Evolutionary conservation across 2,113 vertebrate species (phyloP).

Genomic region (Sakesphorus luctuosus): DNA sequence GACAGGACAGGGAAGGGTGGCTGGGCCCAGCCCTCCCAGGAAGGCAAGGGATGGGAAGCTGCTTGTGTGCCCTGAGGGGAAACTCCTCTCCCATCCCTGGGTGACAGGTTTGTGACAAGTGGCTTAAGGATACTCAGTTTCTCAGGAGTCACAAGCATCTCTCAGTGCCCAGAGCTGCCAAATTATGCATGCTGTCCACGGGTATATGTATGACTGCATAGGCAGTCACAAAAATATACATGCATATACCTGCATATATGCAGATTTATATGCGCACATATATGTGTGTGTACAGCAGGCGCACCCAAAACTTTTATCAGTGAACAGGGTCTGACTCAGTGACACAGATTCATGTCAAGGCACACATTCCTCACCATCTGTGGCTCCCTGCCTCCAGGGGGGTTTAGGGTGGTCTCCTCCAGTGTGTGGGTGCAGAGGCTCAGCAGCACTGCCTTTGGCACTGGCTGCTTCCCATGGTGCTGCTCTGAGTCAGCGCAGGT

Average conservation of each 20-base stretch:
- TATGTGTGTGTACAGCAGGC: rapidly evolving
- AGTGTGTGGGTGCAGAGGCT: rapidly evolving
- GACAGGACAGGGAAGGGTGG: rapidly evolving
- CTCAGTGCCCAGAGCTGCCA: background rate
- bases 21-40: background rate
- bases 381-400: background rate
- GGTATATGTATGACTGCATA: rapidly evolving
- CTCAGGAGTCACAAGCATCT: background rate
- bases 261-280: rapidly evolving
- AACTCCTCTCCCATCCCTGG: background rate
- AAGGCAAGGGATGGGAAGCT: background rate
- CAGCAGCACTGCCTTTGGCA: background rate
- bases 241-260: rapidly evolving
- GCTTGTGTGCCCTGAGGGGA: background rate
- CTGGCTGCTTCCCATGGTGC: background rate
- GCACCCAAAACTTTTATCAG: background rate
- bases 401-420: background rate
- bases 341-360: background rate
- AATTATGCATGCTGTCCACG: rapidly evolving
- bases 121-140: background rate
- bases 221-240: rapidly evolving
- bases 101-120: background rate
- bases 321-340: background rate
- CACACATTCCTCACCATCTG: rapidly evolving
- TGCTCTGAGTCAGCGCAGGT: slow-evolving; percentile 62